Conservation (phyloP, 2,113 vertebrate species). For the Chamaea fasciata region DNA sequence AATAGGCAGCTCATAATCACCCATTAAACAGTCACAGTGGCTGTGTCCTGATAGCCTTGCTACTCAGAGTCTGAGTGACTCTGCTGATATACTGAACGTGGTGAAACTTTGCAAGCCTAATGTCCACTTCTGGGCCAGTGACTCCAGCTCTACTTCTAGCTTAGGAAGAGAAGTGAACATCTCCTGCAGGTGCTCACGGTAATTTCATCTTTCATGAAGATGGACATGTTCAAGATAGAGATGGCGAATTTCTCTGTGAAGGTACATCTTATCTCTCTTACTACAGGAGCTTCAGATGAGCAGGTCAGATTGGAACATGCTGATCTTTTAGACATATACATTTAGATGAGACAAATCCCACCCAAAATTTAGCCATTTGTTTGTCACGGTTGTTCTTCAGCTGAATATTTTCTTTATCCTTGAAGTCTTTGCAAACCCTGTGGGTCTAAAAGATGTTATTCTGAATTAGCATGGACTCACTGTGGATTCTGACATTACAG, state of each 20-base stretch:
- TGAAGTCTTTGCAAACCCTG: accelerated
- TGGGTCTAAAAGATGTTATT: not conserved
- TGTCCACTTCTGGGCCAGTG: not conserved
- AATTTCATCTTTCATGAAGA: not conserved
- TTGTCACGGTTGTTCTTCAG: not conserved
- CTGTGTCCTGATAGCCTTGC: not conserved
- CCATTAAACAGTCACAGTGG: not conserved
- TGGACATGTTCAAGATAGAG: not conserved
- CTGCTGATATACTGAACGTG: not conserved
- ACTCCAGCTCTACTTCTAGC: not conserved
- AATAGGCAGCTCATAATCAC: conserved; percentile 9
- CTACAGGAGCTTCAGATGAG: not conserved
- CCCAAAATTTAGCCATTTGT: not conserved
- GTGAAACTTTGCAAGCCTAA: not conserved
- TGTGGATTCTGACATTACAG: not conserved
- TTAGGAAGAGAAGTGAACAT: not conserved
- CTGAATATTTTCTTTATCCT: not conserved
- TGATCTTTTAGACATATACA: not conserved
- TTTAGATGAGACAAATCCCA: not conserved
- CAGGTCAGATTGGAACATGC: not conserved
- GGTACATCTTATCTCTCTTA: not conserved
- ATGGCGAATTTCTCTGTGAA: not conserved
- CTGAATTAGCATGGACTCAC: not conserved
- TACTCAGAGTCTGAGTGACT: not conserved
- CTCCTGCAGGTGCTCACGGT: not conserved